Conservation (phyloP, 2,113 vertebrate genomes). For the Delphinus delphis region DNA sequence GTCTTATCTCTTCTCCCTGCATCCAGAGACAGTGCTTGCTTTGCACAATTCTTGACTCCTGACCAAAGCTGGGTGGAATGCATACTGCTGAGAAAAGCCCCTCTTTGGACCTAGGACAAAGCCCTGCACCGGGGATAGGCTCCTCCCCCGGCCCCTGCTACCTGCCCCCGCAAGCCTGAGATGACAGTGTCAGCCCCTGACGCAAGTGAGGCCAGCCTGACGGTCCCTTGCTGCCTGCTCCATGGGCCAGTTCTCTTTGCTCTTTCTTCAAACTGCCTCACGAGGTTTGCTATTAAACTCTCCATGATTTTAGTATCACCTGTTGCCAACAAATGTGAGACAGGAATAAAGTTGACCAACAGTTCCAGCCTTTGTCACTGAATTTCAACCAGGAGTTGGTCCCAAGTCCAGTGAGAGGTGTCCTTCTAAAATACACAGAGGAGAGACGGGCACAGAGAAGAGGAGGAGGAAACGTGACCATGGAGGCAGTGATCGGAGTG, state of each 20-base stretch:
- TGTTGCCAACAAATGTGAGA: conserved; percentile 43
- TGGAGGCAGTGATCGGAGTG: neutral
- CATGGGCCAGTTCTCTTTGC: neutral
- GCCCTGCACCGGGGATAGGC: too few relatives aligned
- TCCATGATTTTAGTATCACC: conserved; percentile 1
- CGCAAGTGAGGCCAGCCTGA: neutral
- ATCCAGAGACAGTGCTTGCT: neutral
- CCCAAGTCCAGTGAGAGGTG: neutral
- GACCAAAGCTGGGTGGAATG: neutral
- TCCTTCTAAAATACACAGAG: neutral
- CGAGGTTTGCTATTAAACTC: neutral
- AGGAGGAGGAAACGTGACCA: neutral
- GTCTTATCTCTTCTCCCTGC: neutral
- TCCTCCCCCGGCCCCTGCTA: neutral
- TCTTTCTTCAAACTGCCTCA: neutral
- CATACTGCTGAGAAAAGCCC: neutral
- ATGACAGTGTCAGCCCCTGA: neutral
- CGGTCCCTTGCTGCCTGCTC: neutral
- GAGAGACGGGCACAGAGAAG: neutral
- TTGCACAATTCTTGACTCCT: neutral
- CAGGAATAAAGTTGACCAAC: neutral
- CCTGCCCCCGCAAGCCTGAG: neutral
- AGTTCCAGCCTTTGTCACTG: neutral
- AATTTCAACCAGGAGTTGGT: neutral
- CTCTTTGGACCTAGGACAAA: neutral